These are phyloP conservation scores for Cryptosula pallasiana DNA, from an alignment of 2,888 invertebrate genomes.

Conservation along the genomic window DNA sequence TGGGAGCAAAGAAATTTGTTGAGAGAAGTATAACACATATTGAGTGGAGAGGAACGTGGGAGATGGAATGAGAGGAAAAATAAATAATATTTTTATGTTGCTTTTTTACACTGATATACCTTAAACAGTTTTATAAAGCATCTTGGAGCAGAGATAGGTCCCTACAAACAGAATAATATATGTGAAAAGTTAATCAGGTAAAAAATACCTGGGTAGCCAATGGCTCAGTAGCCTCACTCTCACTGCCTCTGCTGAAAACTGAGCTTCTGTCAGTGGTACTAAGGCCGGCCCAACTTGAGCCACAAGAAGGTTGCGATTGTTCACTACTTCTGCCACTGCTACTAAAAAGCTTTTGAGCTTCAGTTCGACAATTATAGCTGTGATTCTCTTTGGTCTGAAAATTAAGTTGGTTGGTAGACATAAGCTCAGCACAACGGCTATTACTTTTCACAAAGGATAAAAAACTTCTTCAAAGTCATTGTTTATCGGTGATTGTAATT, in stretches of 20 bases:
- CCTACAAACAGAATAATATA: constrained; percentile 1
- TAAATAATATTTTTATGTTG: not conserved
- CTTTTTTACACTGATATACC: not conserved
- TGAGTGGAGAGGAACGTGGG: too few species aligned
- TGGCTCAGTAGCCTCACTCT: constrained; percentile 2
- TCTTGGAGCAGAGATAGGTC: not conserved
- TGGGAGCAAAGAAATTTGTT: too few species aligned
- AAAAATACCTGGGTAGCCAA: not conserved
- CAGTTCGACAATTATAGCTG: constrained; percentile 24
- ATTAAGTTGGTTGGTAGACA: not conserved
- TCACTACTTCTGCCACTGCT: not conserved
- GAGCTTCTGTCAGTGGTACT: constrained; percentile 17
- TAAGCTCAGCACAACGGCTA: too few species aligned
- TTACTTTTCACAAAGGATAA: too few species aligned
- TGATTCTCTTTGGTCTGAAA: constrained; percentile 25
- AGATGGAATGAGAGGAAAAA: not conserved
- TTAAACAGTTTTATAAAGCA: not conserved
- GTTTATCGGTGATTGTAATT: too few species aligned
- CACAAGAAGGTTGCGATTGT: constrained; percentile 1
- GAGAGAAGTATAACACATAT: too few species aligned
- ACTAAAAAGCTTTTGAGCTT: constrained; percentile 19
- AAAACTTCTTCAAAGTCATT: too few species aligned
- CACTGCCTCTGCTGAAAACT: constrained; percentile 4
- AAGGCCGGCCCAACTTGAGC: constrained; percentile 12
- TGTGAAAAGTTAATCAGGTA: not conserved